A percentile compares a stretch with the other conserved stretches of the same genome.
These are phyloP conservation scores for Gymnobelideus leadbeateri DNA, from an alignment of 2,113 vertebrate genomes.

Conservation along the genomic window DNA sequence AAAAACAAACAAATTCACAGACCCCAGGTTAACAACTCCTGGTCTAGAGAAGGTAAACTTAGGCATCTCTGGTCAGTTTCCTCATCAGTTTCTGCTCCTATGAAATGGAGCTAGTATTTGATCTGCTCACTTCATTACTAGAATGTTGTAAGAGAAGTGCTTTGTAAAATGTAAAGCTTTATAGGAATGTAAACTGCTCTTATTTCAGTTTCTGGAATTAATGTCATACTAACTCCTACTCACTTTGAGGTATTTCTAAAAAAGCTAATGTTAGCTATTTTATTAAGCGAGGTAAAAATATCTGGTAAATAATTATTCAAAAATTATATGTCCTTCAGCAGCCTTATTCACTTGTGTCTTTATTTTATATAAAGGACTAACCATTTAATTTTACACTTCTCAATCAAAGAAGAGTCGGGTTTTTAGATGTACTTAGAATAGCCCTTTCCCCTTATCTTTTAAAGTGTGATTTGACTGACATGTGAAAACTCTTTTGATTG, in stretches of 20 bases:
- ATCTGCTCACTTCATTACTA: neutral
- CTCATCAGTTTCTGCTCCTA: neutral
- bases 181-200: neutral
- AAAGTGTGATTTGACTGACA: slow-evolving; percentile 47
- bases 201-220: neutral
- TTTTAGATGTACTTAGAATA: slow-evolving; percentile 37
- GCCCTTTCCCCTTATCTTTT: slow-evolving; percentile 39
- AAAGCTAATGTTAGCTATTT: neutral
- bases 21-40: neutral
- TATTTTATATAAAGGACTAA: slow-evolving; percentile 51
- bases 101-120: neutral
- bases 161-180: neutral
- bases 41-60: neutral
- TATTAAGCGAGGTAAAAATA: neutral
- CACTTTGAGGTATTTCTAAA: neutral
- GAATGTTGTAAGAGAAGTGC: neutral
- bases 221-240: neutral
- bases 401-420: slow-evolving; percentile 45
- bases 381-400: slow-evolving; percentile 40
- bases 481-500: slow-evolving; percentile 35
- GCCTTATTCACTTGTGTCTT: slow-evolving; percentile 41
- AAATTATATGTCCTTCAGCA: slow-evolving; percentile 8
- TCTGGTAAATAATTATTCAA: slow-evolving; percentile 19
- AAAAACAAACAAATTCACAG: neutral
- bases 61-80: neutral